A percentile compares a stretch with the other conserved stretches of the same genome.
Evolutionary conservation across 2,888 invertebrate genomes (phyloP).

Genomic region (Sialis fuliginosa): DNA sequence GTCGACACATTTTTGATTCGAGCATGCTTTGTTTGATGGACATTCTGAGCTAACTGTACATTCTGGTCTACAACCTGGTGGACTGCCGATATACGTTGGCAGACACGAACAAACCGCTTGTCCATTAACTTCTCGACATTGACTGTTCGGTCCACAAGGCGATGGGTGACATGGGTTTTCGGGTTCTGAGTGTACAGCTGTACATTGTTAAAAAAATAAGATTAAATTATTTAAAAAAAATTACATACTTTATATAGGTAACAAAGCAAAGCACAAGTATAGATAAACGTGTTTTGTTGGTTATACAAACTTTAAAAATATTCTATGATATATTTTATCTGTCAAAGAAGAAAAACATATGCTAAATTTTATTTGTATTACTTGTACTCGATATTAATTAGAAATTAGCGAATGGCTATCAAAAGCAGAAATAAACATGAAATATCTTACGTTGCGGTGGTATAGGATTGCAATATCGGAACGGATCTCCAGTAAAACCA

Average conservation of each 20-base stretch:
- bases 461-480: slow-evolving; percentile 43
- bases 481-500: slow-evolving; percentile 50
- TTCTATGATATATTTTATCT: background rate
- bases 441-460: slow-evolving; percentile 12
- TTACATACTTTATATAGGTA: no score
- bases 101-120: slow-evolving; percentile 38
- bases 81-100: slow-evolving; percentile 43
- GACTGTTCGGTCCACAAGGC: slow-evolving; percentile 66
- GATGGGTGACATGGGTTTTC: slow-evolving; percentile 47
- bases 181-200: slow-evolving; percentile 22
- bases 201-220: background rate
- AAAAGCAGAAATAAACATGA: background rate
- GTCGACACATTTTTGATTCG: slow-evolving; percentile 51
- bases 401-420: slow-evolving; percentile 4
- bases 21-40: slow-evolving; percentile 42
- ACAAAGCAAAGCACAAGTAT: background rate
- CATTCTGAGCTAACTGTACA: slow-evolving; percentile 53
- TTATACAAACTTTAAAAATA: slow-evolving; percentile 3
- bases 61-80: slow-evolving; percentile 60
- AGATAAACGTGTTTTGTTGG: background rate
- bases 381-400: slow-evolving; percentile 21
- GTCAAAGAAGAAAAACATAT: no score
- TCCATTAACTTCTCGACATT: slow-evolving; percentile 43
- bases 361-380: slow-evolving; percentile 6
- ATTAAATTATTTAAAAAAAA: slow-evolving; percentile 11